Evolutionary conservation across 2,888 invertebrate genomes (phyloP), one percentile per base, ranked within the genome.

Genomic region (Chaetoderma sp.): DNA sequence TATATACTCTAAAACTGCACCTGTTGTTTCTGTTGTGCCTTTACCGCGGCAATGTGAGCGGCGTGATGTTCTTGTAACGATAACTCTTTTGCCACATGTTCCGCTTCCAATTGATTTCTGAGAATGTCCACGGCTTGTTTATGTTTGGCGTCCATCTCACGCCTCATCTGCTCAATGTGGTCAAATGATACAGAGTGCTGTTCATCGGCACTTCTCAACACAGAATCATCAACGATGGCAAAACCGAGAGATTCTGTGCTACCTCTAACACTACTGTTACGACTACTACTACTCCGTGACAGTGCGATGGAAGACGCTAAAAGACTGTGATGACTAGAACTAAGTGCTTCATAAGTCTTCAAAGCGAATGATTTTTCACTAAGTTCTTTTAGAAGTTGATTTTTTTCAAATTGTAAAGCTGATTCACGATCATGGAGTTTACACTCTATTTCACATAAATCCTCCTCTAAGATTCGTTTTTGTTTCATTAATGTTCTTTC

Each of bases 401-500:
- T 71, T 61, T 80, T 80, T 65, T 81, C 79, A 52, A 73, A 73
- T 50, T 74, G 76, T n/a, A 81, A 58, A 27, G 71, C 58, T 36
- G 75, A 72, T 62, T 80, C 80, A 44, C 75, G 73, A 23, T 81
- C 81, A 50, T 68, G 68, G 47, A 82, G 73, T 60, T 75, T 77
- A 0, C 71, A 64, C 58, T 81, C 80, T 8, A 82, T 79, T 52
- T 78, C 77, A 30, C 68, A 55, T 18, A 83, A 64, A 52, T 82
- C 81, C 59, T 79, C 74, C 49, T 83, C 80, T 33, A 81, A 68
- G 5, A 79, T 59, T 13, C 80, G 68, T 56, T 81, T 82, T 61
- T 82, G 80, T 45, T 73, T 71, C 78, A 78, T 77, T 18, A 82
- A 66, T 57, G 81, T 77, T 52, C 74, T 73, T 63, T 83, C 80